These are phyloP conservation scores for Zosterops borbonicus DNA, from an alignment of 2,113 vertebrate species.

Conservation along the genomic window DNA sequence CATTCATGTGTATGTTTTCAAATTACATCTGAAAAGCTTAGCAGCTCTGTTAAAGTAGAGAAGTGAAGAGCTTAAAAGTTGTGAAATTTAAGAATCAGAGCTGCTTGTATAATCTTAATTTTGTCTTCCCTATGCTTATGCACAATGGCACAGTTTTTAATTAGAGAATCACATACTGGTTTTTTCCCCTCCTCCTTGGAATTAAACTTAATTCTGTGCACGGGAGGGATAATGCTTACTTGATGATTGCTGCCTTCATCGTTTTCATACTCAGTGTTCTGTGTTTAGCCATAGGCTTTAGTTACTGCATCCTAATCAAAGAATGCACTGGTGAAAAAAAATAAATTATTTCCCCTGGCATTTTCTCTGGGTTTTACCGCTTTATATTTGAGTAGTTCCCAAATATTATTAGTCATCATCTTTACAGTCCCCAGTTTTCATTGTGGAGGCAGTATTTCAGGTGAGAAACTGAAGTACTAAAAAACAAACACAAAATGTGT, in stretches of 20 bases:
- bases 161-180: background rate
- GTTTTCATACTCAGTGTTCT: background rate
- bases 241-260: background rate
- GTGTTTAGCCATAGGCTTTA: background rate
- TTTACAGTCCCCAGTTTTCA: background rate
- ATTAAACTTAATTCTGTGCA: background rate
- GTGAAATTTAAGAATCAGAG: background rate
- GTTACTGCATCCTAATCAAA: slow-evolving; percentile 18
- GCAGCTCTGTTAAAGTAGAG: background rate
- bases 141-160: background rate
- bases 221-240: background rate
- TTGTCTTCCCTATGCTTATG: background rate
- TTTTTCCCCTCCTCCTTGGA: background rate
- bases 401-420: background rate
- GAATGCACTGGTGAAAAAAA: background rate
- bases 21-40: background rate
- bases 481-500: background rate
- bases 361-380: background rate
- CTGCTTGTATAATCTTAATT: background rate
- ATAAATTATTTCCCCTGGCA: background rate
- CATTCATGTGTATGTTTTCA: background rate
- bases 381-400: background rate
- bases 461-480: background rate
- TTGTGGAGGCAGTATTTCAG: background rate
- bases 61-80: background rate